Evolutionary conservation across 2,113 vertebrate genomes (phyloP).

Genomic region (Deroptyus accipitrinus): DNA sequence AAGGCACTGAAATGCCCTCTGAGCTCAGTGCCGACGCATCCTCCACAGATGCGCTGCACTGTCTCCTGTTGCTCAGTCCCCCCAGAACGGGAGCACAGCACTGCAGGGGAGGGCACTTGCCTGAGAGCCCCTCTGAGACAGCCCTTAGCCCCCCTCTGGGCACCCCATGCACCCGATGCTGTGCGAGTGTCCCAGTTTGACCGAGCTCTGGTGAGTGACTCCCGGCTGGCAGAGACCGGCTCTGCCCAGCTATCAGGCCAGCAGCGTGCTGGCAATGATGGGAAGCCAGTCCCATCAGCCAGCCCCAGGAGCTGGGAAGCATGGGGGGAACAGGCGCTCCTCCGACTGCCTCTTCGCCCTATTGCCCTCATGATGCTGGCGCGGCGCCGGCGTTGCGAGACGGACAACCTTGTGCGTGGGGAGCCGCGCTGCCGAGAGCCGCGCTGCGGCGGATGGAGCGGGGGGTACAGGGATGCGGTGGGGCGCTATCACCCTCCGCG

Average conservation of each 20-base stretch:
- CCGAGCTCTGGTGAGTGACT: neutral
- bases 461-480: neutral
- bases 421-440: neutral
- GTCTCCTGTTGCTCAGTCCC: neutral
- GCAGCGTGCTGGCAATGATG: neutral
- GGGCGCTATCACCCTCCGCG: rapidly evolving
- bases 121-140: rapidly evolving
- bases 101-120: neutral
- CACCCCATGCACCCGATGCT: rapidly evolving
- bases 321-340: neutral
- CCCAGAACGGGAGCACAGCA: neutral
- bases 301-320: neutral
- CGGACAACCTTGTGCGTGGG: neutral
- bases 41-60: neutral
- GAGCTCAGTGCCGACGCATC: neutral
- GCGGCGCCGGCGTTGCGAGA: neutral
- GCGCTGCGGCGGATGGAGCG: no score
- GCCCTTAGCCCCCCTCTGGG: neutral
- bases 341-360: neutral
- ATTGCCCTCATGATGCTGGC: rapidly evolving
- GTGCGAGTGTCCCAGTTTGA: neutral
- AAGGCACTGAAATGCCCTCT: neutral
- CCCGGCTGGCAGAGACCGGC: neutral
- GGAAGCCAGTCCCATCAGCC: neutral
- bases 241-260: neutral